Percentiles rank a stretch among this genome's conserved stretches.
phyloP scores from a whole-genome alignment of 2,797 vertebrate species.

The Cynopterus sphinx region DNA sequence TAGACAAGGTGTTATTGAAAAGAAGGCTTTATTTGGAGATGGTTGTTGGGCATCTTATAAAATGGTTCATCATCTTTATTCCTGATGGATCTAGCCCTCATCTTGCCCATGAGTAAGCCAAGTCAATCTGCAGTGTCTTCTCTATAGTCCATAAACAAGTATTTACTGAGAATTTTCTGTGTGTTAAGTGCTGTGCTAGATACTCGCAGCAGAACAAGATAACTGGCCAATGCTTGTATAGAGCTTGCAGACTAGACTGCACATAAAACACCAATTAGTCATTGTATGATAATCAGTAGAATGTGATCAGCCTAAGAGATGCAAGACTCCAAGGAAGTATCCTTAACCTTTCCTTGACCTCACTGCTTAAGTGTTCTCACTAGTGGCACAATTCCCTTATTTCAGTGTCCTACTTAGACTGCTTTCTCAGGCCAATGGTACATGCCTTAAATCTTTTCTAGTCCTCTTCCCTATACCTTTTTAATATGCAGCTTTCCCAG shows the following conservation, averaged over 20 bases:
- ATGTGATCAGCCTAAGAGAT: background rate
- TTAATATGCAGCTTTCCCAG: background rate
- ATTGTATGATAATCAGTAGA: background rate
- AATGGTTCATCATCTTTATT: background rate
- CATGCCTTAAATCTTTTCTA: background rate
- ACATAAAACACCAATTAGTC: background rate
- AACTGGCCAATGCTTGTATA: background rate
- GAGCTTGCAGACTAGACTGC: background rate
- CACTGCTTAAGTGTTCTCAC: background rate
- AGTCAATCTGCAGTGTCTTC: background rate
- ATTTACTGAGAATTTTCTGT: background rate
- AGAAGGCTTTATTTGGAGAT: background rate
- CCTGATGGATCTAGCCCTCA: background rate
- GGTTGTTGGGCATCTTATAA: background rate
- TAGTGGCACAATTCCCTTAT: background rate
- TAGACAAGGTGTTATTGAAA: background rate
- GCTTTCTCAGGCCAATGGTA: background rate
- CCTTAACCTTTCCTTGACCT: background rate
- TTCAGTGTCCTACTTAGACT: background rate
- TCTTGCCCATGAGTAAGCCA: background rate
- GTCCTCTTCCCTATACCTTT: background rate
- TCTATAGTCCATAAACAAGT: background rate
- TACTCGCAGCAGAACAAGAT: background rate
- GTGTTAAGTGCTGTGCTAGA: background rate
- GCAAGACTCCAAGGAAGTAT: background rate